Evolutionary conservation across 2,888 invertebrate species (phyloP), one percentile per base, ranked within the genome.

Genomic region (Sarcophaga subvicina): DNA sequence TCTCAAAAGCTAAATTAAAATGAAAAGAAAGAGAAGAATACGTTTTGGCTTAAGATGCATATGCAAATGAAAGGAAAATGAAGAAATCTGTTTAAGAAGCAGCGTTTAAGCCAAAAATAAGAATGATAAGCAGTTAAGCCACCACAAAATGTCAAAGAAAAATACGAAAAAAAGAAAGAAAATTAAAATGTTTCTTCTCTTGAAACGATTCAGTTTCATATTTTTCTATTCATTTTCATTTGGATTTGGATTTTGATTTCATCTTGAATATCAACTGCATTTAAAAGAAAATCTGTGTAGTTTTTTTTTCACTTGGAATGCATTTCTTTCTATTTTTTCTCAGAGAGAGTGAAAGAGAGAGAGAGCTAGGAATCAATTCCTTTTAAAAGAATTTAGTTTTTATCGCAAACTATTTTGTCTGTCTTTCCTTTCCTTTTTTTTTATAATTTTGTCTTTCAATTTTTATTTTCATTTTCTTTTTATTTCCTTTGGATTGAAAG

Each of bases 101-200:
- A 22, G 63, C 14, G 47, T 47, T 47, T 22, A n/a, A 20, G 4
- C 14, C 22, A 3, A 59, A 27, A 2, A n/a, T 37, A 67, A 69
- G 25, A 67, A 63, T 54, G 47, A 47, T 59, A 60, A 69, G 47
- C 69, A 71, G 20, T 37, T 62, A 45, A 78, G 70, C 17, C 70
- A 54, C 49, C 20, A 49, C 54, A 20, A 45, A 37, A 11, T 27
- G 20, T 49, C 37, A 69, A 45, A 20, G 62, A 17, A 62, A 17
- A 2, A 14, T 37, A 37, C 37, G 37, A 37, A 37, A 37, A 37
- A 37, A 37, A 37, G 2, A 37, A 37, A 37, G 45, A n/a, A 67
- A 45, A 37, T 10, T 45, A 66, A 10, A 45, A 45, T n/a, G 10
- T n/a, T 45, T 45, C 45, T 37, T 37, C 10, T 37, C 37, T 37